phyloP scores from a whole-genome alignment of 1,140 invertebrate genomes.

The Drosophila busckii region DNA sequence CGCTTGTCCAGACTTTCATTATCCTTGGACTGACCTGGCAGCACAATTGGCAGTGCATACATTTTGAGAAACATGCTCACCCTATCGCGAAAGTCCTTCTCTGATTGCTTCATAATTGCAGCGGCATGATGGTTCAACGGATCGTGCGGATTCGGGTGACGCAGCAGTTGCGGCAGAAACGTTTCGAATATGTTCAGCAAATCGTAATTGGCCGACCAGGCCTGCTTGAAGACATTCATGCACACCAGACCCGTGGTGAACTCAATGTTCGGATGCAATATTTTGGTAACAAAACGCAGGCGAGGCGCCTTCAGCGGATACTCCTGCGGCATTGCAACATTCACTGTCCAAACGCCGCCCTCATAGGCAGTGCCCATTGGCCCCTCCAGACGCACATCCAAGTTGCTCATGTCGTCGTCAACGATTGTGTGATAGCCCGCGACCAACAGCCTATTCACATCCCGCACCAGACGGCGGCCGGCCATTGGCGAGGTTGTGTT shows the following conservation, averaged over 20 bases:
- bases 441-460: conserved; percentile 99
- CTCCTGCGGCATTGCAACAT: conserved; percentile 98
- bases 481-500: conserved; percentile 99
- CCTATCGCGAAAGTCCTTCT: conserved; percentile 99
- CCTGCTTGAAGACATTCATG: conserved; percentile 99
- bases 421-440: conserved; percentile 99
- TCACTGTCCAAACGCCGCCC: conserved; percentile 99
- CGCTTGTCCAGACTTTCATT: conserved; percentile 43
- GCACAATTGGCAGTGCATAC: conserved; percentile 85
- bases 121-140: conserved; percentile 99
- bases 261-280: conserved; percentile 99
- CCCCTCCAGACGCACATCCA: conserved; percentile 99
- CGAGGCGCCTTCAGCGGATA: conserved; percentile 99
- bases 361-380: conserved; percentile 98
- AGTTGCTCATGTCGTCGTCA: conserved; percentile 97
- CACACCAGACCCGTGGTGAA: conserved; percentile 99
- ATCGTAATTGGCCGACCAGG: conserved; percentile 95
- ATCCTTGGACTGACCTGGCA: background rate
- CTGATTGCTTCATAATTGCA: conserved; percentile 98
- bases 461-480: conserved; percentile 99
- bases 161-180: conserved; percentile 98
- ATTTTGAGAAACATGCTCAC: conserved; percentile 97
- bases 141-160: conserved; percentile 98
- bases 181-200: conserved; percentile 99
- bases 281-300: conserved; percentile 99